These are phyloP conservation scores for Aepyceros melampus DNA, from an alignment of 2,113 vertebrate genomes.

Conservation along the genomic window DNA sequence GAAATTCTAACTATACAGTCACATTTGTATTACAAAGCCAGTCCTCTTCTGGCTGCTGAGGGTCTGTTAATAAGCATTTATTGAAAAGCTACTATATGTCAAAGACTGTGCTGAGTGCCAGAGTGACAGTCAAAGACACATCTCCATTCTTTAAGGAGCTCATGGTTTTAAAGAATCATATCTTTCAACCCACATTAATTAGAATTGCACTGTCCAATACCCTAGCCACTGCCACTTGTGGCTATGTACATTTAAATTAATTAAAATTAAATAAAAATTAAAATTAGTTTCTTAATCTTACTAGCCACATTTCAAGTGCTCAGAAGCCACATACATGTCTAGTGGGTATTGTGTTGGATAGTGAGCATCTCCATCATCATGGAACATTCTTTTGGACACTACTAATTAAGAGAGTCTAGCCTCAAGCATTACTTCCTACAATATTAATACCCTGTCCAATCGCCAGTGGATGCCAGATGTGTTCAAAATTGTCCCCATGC, in stretches of 20 bases:
- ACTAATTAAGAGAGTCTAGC: background rate
- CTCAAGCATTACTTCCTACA: background rate
- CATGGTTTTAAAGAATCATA: background rate
- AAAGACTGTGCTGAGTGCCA: background rate
- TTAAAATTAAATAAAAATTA: conserved; percentile 1
- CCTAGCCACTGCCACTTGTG: background rate
- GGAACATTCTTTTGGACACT: background rate
- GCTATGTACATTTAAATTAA: background rate
- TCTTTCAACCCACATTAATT: background rate
- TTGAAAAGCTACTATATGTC: background rate
- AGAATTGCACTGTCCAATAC: background rate
- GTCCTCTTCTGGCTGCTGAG: background rate
- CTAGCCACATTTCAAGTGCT: background rate
- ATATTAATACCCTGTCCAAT: background rate
- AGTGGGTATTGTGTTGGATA: background rate
- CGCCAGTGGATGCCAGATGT: background rate
- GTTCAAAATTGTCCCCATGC: background rate
- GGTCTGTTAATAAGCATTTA: background rate
- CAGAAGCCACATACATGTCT: background rate
- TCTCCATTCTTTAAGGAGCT: background rate
- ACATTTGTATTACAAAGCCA: background rate
- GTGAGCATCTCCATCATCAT: background rate
- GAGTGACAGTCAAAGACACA: background rate
- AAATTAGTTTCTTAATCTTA: background rate
- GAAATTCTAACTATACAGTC: background rate